Conservation (phyloP, 2,797 vertebrate genomes). For the Cryptoblepharus egeriae region DNA sequence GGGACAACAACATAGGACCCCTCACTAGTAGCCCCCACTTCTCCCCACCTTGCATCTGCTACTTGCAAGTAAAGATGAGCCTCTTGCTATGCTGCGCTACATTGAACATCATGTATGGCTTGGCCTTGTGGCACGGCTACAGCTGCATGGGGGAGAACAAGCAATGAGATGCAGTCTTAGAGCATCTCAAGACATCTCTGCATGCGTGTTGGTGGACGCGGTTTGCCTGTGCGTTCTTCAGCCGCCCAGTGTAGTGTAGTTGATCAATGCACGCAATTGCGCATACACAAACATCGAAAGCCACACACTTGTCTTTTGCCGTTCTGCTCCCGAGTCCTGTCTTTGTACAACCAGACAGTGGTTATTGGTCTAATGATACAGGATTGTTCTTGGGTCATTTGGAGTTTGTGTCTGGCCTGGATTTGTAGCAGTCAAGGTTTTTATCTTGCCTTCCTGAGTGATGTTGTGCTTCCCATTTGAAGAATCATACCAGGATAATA, state of each 20-base stretch:
- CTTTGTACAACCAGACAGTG: neutral
- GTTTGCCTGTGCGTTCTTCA: neutral
- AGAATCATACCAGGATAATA: too few species aligned
- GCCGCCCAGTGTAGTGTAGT: too few species aligned
- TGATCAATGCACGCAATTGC: too few species aligned
- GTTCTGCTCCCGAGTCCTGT: neutral
- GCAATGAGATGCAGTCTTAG: neutral
- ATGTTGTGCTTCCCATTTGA: too few species aligned
- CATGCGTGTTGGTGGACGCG: neutral
- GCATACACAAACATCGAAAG: too few species aligned
- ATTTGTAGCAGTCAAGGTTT: neutral
- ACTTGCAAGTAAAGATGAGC: too few species aligned
- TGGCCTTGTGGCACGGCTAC: neutral
- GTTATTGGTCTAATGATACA: fast-evolving
- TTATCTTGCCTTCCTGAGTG: neutral
- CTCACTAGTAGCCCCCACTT: too few species aligned
- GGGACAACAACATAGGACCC: too few species aligned
- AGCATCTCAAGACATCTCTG: neutral
- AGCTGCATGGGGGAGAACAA: neutral
- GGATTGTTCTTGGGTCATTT: neutral
- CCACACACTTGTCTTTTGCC: neutral
- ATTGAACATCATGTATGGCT: too few species aligned
- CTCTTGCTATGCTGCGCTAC: too few species aligned
- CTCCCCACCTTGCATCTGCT: too few species aligned
- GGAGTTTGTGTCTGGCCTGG: too few species aligned